A percentile compares a stretch with the other conserved stretches of the same genome.
Evolutionary conservation across 2,888 invertebrate species (phyloP).

Genomic region (Trichogramma dendrolimi): DNA sequence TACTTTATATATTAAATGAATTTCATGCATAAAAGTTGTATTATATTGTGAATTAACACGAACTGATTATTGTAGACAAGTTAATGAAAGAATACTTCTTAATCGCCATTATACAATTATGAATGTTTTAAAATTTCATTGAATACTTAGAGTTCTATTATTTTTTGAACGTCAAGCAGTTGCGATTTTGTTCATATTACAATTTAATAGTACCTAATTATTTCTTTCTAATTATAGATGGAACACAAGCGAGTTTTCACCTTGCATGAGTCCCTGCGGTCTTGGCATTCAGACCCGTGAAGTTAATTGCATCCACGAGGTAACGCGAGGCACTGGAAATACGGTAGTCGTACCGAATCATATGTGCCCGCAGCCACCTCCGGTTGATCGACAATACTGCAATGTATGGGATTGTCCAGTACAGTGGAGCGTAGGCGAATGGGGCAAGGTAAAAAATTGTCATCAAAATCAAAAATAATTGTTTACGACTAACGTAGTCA

Average conservation of each 20-base stretch:
- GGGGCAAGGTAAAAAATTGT: conserved; percentile 64
- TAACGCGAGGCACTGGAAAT: conserved; percentile 81
- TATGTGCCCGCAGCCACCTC: conserved; percentile 88
- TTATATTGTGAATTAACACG: too few relatives aligned
- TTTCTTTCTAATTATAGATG: conserved; percentile 56
- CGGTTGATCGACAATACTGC: conserved; percentile 84
- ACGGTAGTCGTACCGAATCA: conserved; percentile 89
- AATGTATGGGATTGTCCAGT: conserved; percentile 91
- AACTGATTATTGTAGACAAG: too few relatives aligned
- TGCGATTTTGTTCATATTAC: too few relatives aligned
- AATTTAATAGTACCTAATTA: too few relatives aligned
- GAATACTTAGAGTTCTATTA: neutral
- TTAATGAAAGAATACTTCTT: too few relatives aligned
- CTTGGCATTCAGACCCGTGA: conserved; percentile 89
- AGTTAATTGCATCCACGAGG: conserved; percentile 83
- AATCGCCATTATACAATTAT: too few relatives aligned
- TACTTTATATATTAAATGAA: conserved; percentile 1
- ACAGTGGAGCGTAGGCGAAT: conserved; percentile 80
- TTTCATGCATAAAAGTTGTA: too few relatives aligned
- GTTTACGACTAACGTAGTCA: neutral
- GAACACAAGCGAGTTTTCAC: conserved; percentile 85
- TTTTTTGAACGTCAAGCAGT: too few relatives aligned
- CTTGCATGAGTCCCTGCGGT: conserved; percentile 90
- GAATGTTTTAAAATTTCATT: neutral
- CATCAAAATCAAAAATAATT: neutral